phyloP scores from a whole-genome alignment of 2,797 vertebrate genomes.

The Graptemys geographica region DNA sequence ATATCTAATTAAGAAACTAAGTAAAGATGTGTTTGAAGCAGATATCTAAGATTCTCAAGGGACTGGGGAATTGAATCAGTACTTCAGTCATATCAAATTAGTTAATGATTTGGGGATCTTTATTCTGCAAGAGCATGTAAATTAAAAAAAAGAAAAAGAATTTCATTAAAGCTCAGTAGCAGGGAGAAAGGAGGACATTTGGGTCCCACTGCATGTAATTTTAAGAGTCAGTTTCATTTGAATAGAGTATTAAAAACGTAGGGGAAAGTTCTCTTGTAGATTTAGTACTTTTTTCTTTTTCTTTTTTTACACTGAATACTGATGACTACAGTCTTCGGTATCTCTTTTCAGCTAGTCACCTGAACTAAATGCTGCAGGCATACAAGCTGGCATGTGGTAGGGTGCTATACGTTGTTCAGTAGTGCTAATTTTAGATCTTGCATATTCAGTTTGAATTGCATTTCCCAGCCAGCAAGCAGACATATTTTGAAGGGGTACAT shows the following conservation, averaged over 20 bases:
- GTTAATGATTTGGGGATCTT: slow-evolving; percentile 84
- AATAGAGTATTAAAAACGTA: slow-evolving; percentile 29
- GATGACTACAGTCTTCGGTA: slow-evolving; percentile 43
- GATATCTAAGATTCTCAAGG: slow-evolving; percentile 76
- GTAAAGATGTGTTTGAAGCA: slow-evolving; percentile 84
- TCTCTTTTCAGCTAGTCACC: background rate
- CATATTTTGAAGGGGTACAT: background rate
- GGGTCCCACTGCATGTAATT: slow-evolving; percentile 44
- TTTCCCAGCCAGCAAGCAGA: background rate
- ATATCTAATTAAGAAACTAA: slow-evolving; percentile 84
- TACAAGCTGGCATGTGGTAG: background rate
- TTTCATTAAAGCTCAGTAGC: slow-evolving; percentile 78
- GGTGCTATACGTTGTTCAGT: background rate
- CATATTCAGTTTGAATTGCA: background rate
- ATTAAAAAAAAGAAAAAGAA: slow-evolving; percentile 83
- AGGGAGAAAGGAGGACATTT: slow-evolving; percentile 57
- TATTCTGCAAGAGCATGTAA: slow-evolving; percentile 80
- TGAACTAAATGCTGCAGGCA: background rate
- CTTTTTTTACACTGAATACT: slow-evolving; percentile 9
- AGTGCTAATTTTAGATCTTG: background rate
- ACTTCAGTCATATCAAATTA: slow-evolving; percentile 83
- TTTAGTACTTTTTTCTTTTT: background rate
- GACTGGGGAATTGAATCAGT: slow-evolving; percentile 80
- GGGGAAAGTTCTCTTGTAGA: background rate
- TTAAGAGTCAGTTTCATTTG: slow-evolving; percentile 64